Evolutionary conservation across 2,888 invertebrate species (phyloP), one percentile per base, ranked within the genome.

Genomic region (Lasioglossum zephyrum): DNA sequence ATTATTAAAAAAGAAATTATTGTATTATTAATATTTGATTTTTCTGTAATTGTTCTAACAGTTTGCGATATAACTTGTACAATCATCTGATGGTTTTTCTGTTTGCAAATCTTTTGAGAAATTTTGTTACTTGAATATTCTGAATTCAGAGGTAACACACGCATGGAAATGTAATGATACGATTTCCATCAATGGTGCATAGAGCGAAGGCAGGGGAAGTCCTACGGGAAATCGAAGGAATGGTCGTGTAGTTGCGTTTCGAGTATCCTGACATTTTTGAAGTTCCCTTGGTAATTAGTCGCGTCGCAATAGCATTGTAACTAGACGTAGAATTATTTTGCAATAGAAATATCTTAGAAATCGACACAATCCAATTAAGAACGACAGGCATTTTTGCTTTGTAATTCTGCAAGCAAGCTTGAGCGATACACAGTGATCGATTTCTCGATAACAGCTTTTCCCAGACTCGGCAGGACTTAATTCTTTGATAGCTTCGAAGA

Each of bases 171-270:
- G 13, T 13, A 26, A 41, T 31, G 63, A 57, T 18, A 13, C 49
- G 81, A 80, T 82, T 87, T 72, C 41, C 22, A 49, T 75, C 69
- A 53, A 77, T 84, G 11, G 16, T 6, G 9, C 26, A 77, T 13
- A 22, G n/a, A n/a, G 18, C 3, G 11, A n/a, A 60, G 87, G 73
- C 81, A 81, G 76, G 73, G 74, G 44, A 53, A 76, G 60, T 83
- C 90, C 89, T 60, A 49, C 80, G 91, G 92, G 92, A 92, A 92
- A 92, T 92, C 85, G 82, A 87, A 88, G 80, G 69, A 75, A 90
- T 88, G 87, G 80, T 36, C 47, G 69, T 69, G 41, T 73, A 41
- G 9, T 70, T 53, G 44, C 57, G 57, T 44, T 77, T 82, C 72
- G 57, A 41, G 31, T 81, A 36, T 69, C 69, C 2, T 26, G 47